Conservation (phyloP, 2,888 invertebrate genomes). For the Andrena marginata region DNA sequence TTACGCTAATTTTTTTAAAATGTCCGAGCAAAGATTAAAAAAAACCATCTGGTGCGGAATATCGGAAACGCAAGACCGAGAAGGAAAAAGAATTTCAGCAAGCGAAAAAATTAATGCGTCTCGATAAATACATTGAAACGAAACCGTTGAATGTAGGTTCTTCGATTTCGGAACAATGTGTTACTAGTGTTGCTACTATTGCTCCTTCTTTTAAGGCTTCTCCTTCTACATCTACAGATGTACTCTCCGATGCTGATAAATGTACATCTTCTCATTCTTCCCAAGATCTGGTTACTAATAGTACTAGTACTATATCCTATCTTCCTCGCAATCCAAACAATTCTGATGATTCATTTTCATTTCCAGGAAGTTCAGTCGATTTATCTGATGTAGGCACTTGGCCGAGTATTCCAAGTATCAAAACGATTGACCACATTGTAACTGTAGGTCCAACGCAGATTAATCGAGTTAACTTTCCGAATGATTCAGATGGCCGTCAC, state of each 20-base stretch:
- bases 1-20: not conserved
- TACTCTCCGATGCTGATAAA: slow-evolving; percentile 44
- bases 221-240: slow-evolving; percentile 31
- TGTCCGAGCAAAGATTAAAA: not conserved
- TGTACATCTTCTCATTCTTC: not conserved
- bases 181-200: not conserved
- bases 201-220: not conserved
- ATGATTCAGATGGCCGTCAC: not conserved
- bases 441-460: not conserved
- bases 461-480: not conserved
- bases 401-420: not conserved
- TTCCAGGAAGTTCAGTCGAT: slow-evolving; percentile 1
- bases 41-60: not conserved
- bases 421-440: not conserved
- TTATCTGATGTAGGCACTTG: slow-evolving; percentile 1
- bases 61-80: slow-evolving; percentile 3
- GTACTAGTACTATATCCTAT: not conserved
- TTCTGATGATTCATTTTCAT: not conserved
- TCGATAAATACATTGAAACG: slow-evolving; percentile 32
- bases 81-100: slow-evolving; percentile 13
- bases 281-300: not conserved
- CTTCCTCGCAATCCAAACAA: not conserved
- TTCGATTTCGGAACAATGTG: not conserved
- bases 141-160: not conserved
- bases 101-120: slow-evolving; percentile 27